phyloP scores from a whole-genome alignment of 2,888 invertebrate species.

The Tipula confusa region DNA sequence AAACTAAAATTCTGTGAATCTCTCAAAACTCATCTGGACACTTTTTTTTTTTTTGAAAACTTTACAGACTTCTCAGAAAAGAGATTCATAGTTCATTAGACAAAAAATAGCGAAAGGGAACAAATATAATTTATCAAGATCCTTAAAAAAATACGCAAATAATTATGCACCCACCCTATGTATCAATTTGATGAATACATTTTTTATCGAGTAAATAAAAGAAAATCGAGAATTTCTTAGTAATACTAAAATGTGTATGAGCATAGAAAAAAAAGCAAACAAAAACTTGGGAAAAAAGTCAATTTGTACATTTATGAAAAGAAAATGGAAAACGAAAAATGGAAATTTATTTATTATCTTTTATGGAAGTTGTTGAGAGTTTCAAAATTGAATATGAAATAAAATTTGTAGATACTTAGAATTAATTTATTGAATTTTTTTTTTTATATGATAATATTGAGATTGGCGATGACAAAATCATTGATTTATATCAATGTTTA shows the following conservation, averaged over 20 bases:
- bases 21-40: too few relatives aligned
- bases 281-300: neutral
- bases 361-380: neutral
- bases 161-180: too few relatives aligned
- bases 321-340: neutral
- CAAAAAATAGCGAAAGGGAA: too few relatives aligned
- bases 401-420: neutral
- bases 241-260: constrained; percentile 4
- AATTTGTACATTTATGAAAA: neutral
- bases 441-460: neutral
- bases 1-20: too few relatives aligned
- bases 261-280: neutral
- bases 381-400: neutral
- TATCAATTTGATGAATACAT: neutral
- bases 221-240: neutral
- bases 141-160: too few relatives aligned
- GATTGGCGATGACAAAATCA: neutral
- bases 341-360: neutral
- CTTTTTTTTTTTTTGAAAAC: too few relatives aligned
- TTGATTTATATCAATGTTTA: neutral
- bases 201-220: constrained; percentile 3
- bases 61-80: too few relatives aligned
- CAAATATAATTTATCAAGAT: too few relatives aligned
- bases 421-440: constrained; percentile 12
- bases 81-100: too few relatives aligned